phyloP scores from a whole-genome alignment of 2,113 vertebrate species.

The Dendropsophus ebraccatus region DNA sequence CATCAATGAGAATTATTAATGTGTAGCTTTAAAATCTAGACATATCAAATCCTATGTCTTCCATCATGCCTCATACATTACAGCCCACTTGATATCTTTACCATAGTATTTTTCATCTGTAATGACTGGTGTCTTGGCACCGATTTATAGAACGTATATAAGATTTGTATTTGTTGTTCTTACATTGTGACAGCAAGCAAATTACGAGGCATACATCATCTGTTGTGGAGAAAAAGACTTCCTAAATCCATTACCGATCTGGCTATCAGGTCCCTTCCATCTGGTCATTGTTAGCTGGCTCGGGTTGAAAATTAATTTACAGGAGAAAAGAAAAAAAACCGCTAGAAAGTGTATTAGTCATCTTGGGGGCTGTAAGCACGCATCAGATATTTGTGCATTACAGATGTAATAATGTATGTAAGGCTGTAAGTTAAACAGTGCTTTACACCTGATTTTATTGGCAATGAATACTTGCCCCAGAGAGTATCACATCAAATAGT shows the following conservation, averaged over 20 bases:
- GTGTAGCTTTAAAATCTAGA: neutral
- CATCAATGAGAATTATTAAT: neutral
- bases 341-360: neutral
- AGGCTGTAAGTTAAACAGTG: neutral
- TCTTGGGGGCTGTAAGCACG: neutral
- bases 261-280: slow-evolving; percentile 12
- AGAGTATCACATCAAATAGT: neutral
- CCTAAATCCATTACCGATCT: slow-evolving; percentile 13
- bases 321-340: neutral
- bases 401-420: slow-evolving; percentile 22
- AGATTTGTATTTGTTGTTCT: neutral
- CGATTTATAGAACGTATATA: neutral
- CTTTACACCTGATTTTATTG: slow-evolving; percentile 32
- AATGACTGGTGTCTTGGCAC: neutral
- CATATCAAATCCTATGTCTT: neutral
- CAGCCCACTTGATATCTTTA: slow-evolving; percentile 1
- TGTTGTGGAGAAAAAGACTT: neutral
- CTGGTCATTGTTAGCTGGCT: slow-evolving; percentile 12
- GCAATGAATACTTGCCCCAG: neutral
- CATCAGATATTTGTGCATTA: neutral
- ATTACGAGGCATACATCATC: slow-evolving; percentile 1
- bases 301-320: neutral
- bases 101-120: slow-evolving; percentile 7
- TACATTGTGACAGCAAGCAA: slow-evolving; percentile 1
- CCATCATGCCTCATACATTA: neutral